Evolutionary conservation across 2,113 vertebrate genomes (phyloP), one percentile per base, ranked within the genome.

Genomic region (Chrysochloris asiatica): DNA sequence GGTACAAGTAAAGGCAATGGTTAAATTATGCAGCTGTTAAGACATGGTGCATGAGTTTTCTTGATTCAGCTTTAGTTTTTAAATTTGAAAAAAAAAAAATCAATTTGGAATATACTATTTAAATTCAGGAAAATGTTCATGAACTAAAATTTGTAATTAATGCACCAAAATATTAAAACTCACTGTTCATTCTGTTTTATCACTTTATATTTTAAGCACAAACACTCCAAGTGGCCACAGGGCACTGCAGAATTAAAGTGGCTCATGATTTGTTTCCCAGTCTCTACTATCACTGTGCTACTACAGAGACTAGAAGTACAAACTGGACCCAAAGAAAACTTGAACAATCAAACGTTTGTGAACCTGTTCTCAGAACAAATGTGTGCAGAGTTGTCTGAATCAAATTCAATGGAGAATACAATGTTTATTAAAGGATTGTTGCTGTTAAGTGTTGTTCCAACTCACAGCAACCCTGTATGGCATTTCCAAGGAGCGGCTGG

Each of bases 21-120:
- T 17, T n/a, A 12, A 69, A 67, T 28, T 41, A 12, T 16, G 6
- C 41, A 43, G 47, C 14, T 21, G 6, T 24, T 6, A 28, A 5
- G 43, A 67, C 12, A 52, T 36, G 69, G 76, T n/a, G n/a, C n/a
- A n/a, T n/a, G n/a, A n/a, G 9, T 73, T 52, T 65, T n/a, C 48
- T 81, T 90, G 28, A 50, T 28, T 86, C 24, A 47, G 50, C 22
- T 88, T 88, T 88, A 43, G 77, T n/a, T 38, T 87, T 73, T 48
- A 73, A 73, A 71, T 45, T 93, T 61, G 10, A 65, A 71, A 71
- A 71, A 12, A 63, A 56, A 12, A 83, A 56, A 56, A 83, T 75
- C 43, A 33, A 36, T 21, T 69, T 59, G 45, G 92, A 86, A 86
- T 36, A 28, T 41, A 50, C 8, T 71, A 24, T 33, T 89, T 33